These are phyloP conservation scores for Mechanitis mazaeus DNA, from an alignment of 2,888 invertebrate genomes.

Conservation along the genomic window DNA sequence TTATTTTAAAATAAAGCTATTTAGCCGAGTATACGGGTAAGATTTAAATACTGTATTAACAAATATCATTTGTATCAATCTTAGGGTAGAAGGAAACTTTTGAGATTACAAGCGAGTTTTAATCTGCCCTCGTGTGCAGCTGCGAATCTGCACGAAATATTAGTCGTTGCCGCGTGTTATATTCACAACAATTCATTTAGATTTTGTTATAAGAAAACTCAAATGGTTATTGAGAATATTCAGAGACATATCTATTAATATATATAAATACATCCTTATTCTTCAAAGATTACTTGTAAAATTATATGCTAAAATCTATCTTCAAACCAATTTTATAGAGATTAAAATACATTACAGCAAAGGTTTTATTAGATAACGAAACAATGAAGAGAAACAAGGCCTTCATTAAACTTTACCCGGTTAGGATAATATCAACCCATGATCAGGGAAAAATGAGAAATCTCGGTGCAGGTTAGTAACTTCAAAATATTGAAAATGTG, in stretches of 20 bases:
- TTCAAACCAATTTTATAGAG: no score
- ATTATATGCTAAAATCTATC: conserved; percentile 2
- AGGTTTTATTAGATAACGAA: no score
- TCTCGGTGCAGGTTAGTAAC: no score
- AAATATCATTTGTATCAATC: background rate
- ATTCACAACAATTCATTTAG: conserved; percentile 5
- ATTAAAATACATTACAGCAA: no score
- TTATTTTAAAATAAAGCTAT: background rate
- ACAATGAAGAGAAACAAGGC: background rate
- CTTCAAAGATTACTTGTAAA: background rate
- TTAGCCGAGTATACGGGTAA: background rate
- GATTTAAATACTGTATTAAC: background rate
- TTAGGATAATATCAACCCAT: conserved; percentile 10
- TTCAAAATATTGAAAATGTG: conserved; percentile 31
- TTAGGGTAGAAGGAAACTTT: conserved; percentile 2
- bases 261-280: no score
- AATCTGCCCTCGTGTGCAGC: conserved; percentile 37
- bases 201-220: no score
- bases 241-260: no score
- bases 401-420: background rate
- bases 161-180: conserved; percentile 30
- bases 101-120: conserved; percentile 34
- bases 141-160: conserved; percentile 37
- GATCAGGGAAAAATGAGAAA: no score
- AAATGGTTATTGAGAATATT: no score